phyloP scores from a whole-genome alignment of 2,888 invertebrate genomes.

The Latrodectus elegans region DNA sequence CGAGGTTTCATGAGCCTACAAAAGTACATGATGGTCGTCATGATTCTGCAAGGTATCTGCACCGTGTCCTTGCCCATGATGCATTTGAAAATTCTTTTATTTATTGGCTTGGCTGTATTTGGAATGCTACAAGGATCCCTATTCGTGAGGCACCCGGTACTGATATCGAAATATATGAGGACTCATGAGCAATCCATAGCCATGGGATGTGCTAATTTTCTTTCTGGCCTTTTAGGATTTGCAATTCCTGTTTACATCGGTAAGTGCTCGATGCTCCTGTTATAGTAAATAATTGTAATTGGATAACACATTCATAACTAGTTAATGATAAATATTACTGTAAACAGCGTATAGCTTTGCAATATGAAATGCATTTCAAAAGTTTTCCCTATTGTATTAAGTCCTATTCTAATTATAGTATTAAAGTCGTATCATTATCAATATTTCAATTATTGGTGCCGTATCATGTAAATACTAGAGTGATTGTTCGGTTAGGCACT shows the following conservation, averaged over 20 bases:
- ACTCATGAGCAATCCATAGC: slow-evolving; percentile 58
- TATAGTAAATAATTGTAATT: too few relatives aligned
- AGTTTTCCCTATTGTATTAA: too few relatives aligned
- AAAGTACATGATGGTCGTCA: slow-evolving; percentile 40
- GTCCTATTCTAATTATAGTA: too few relatives aligned
- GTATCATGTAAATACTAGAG: too few relatives aligned
- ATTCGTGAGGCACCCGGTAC: slow-evolving; percentile 51
- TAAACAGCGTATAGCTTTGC: too few relatives aligned
- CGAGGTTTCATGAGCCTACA: slow-evolving; percentile 11
- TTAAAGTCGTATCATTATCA: too few relatives aligned
- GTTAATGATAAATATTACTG: too few relatives aligned
- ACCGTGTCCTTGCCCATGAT: slow-evolving; percentile 44
- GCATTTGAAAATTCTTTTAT: background rate
- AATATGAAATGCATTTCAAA: too few relatives aligned
- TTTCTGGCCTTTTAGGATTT: slow-evolving; percentile 59
- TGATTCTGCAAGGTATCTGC: slow-evolving; percentile 44
- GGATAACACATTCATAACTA: too few relatives aligned
- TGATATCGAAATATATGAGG: slow-evolving; percentile 49
- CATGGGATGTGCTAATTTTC: slow-evolving; percentile 54
- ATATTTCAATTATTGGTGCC: too few relatives aligned
- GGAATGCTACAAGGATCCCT: slow-evolving; percentile 57
- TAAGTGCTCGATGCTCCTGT: background rate
- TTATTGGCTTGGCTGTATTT: background rate
- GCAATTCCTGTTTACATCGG: slow-evolving; percentile 53
- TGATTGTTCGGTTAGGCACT: too few relatives aligned